Base-by-base conservation (phyloP, 1,140 invertebrate species). In the Galendromus occidentalis region DNA sequence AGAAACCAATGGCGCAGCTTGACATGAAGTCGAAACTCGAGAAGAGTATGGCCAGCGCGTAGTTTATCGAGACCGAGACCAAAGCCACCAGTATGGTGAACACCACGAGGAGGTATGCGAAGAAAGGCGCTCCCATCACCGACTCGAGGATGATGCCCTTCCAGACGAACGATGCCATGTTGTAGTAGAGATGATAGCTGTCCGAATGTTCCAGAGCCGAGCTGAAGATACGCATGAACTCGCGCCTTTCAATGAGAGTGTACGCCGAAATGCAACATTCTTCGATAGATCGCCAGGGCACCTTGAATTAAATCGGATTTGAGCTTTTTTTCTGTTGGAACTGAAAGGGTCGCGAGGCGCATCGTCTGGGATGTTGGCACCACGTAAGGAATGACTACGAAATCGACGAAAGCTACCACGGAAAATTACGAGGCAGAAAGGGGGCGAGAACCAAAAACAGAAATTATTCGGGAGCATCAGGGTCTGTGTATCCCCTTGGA, bases 121-220 rank as follows among this genome's bases (percentile, higher is more conserved):
- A 85, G 71, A 83, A 82, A 0, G 69, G 30, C 64, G 77, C 79
- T 18, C 80, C 80, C 69, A 82, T 81, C 68, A 76, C 75, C 6
- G 73, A 75, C 71, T 86, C 84, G 1, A 82, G 71, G 29, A 76
- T 69, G 33, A 74, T 73, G 7, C 83, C 84, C 76, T 86, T 86
- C 25, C 81, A 73, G 7, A 85, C 73, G 42, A 85, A 81, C 1
- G 84, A 85, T 17, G 80, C 73, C 84, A 86, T 86, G 70, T 86
- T 86, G 71, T 83, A 85, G 71, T 85, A 86, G 0, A 86, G 76
- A 75, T 86, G 84, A 80, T 83, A 82, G 69, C 85, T 84, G 59
- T 83, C 80, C 1, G 76, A 82, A 76, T 86, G 84, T 72, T 82
- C 83, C 67, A 86, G 78, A 14, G 80, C 76, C 1, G 81, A 81